phyloP scores from a whole-genome alignment of 2,888 invertebrate species.

The Latheticus oryzae region DNA sequence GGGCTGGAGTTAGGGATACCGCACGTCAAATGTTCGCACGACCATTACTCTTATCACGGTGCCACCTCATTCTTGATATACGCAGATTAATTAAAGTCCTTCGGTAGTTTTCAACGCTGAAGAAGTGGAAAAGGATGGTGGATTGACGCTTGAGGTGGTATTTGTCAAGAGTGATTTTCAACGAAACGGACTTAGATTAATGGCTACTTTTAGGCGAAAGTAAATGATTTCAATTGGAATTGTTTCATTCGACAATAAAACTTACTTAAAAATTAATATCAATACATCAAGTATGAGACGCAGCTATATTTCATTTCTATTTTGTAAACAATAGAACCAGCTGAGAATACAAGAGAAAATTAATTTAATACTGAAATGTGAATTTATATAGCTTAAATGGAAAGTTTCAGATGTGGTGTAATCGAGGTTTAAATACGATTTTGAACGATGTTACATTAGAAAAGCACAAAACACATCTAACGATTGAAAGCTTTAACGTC shows the following conservation, averaged over 20 bases:
- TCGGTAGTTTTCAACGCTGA: conserved; percentile 26
- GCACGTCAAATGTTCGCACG: conserved; percentile 44
- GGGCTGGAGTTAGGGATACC: conserved; percentile 45
- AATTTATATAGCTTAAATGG: too few species aligned
- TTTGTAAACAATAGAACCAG: too few species aligned
- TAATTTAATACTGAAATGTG: too few species aligned
- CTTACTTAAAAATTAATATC: too few species aligned
- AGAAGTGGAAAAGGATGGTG: conserved; percentile 19
- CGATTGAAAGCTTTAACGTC: conserved; percentile 15
- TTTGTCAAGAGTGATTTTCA: conserved; percentile 34
- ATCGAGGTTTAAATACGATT: too few species aligned
- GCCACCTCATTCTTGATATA: conserved; percentile 39
- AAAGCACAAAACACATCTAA: background rate
- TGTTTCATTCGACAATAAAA: too few species aligned
- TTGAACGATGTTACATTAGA: too few species aligned
- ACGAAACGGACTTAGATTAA: conserved; percentile 32
- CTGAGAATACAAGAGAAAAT: too few species aligned
- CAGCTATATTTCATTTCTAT: too few species aligned
- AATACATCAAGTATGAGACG: too few species aligned
- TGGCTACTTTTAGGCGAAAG: background rate
- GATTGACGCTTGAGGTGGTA: conserved; percentile 23
- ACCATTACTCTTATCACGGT: conserved; percentile 46
- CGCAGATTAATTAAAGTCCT: conserved; percentile 46
- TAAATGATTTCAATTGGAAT: too few species aligned
- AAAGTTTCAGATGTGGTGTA: too few species aligned